These are phyloP conservation scores for Ahaetulla prasina DNA, from an alignment of 2,113 vertebrate genomes.

Conservation along the genomic window DNA sequence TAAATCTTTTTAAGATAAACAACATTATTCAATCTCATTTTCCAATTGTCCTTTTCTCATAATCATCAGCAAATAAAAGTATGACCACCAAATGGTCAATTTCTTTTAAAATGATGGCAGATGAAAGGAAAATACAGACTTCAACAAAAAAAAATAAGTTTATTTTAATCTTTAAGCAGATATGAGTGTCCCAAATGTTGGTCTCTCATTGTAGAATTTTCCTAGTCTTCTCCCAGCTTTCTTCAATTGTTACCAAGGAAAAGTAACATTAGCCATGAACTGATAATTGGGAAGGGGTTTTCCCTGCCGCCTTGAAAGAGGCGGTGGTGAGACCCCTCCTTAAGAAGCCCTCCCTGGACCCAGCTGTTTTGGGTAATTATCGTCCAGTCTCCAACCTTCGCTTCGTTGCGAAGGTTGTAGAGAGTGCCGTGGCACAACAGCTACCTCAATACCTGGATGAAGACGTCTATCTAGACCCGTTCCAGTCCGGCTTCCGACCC, in stretches of 20 bases:
- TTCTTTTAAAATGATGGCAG: conserved; percentile 16
- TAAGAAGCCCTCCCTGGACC: too few relatives aligned
- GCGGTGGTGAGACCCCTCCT: too few relatives aligned
- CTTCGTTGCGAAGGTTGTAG: too few relatives aligned
- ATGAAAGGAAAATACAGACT: conserved; percentile 24
- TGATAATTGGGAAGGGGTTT: too few relatives aligned
- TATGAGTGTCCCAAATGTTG: conserved; percentile 43
- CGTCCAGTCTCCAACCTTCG: too few relatives aligned
- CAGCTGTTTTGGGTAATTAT: too few relatives aligned
- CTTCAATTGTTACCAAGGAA: conserved; percentile 54
- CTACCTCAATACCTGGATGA: too few relatives aligned
- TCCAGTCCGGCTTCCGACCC: too few relatives aligned
- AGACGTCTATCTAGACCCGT: too few relatives aligned
- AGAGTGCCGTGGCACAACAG: too few relatives aligned
- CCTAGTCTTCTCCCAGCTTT: conserved; percentile 43
- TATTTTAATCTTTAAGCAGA: conserved; percentile 44
- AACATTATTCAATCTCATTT: background rate
- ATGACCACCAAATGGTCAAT: background rate
- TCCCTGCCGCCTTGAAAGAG: too few relatives aligned
- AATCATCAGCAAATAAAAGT: conserved; percentile 1
- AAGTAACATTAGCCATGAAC: conserved; percentile 14
- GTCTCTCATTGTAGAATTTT: conserved; percentile 24
- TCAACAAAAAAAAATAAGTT: background rate
- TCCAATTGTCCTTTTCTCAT: background rate
- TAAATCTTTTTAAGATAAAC: background rate